A percentile compares a stretch with the other conserved stretches of the same genome.
Conservation (phyloP, 2,888 invertebrate species). For the Caenorhabditis plicata region DNA sequence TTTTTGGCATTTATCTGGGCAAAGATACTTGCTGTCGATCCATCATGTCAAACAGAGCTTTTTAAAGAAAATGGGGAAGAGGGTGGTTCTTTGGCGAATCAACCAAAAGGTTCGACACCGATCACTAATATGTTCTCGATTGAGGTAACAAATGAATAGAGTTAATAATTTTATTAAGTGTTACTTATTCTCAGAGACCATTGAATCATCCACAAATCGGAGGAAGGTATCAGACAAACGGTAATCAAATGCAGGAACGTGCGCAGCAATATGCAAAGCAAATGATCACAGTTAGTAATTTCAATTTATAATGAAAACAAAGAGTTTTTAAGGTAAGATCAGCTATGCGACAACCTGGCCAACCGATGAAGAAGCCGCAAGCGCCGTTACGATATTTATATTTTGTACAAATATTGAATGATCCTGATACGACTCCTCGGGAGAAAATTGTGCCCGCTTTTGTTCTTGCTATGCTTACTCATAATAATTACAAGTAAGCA, state of each 20-base stretch:
- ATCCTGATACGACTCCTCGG: conserved; percentile 79
- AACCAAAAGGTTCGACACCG: background rate
- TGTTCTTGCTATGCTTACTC: conserved; percentile 88
- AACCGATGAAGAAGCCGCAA: conserved; percentile 9
- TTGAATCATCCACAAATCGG: background rate
- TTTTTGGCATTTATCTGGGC: conserved; percentile 98
- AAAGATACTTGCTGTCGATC: conserved; percentile 89
- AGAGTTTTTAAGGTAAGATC: too few relatives aligned
- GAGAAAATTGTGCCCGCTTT: conserved; percentile 91
- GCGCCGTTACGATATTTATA: conserved; percentile 47
- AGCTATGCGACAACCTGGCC: conserved; percentile 2
- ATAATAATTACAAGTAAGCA: conserved; percentile 73
- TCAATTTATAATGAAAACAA: too few relatives aligned
- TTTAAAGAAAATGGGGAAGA: conserved; percentile 48
- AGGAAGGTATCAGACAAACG: conserved; percentile 1
- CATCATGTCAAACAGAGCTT: conserved; percentile 87
- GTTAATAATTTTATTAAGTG: too few relatives aligned
- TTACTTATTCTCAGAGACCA: too few relatives aligned
- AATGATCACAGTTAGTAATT: too few relatives aligned
- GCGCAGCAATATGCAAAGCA: background rate
- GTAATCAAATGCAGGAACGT: background rate
- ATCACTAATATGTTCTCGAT: background rate
- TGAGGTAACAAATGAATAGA: too few relatives aligned
- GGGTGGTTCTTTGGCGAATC: conserved; percentile 8
- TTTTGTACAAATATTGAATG: conserved; percentile 87